Base-by-base conservation (phyloP, 2,797 vertebrate genomes). In the Chelon labrosus region DNA sequence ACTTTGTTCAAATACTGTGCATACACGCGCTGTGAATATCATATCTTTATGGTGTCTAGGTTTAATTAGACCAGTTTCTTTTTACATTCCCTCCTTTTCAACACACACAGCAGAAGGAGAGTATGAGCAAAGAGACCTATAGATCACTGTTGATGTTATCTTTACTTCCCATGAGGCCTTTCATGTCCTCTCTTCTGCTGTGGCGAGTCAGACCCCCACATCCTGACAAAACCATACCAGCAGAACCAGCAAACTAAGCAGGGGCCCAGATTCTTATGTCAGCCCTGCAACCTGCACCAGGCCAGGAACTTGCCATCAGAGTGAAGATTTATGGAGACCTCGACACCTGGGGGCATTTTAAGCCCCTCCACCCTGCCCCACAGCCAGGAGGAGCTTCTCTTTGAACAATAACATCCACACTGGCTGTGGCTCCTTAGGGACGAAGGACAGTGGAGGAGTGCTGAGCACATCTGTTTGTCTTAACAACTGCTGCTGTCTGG, bases 341-440 rank as follows among this genome's bases (percentile, higher is more conserved):
- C 16, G 62, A 37, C 27, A 41, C 91, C 91, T 92, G 88, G 93
- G 92, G 82, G 86, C 68, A 89, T 94, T 95, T 96, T 95, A 94
- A 85, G 20, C 60, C 44, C 89, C 66, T 70, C 62, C 65, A 84
- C 93, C 94, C 92, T 93, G 94, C 96, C 94, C 94, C 83, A 78
- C 71, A 73, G 78, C 91, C 94, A 92, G 91, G 94, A 96, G 93
- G 92, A 91, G 88, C 94, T 80, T 91, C 95, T 95, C 92, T 92
- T 93, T 93, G 96, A 97, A 97, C 96, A 97, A 96, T 93, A 97
- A 96, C 96, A 96, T 96, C 95, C 94, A 95, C 94, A 74, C 82
- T 10, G 44, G 71, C 94, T 63, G 52, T 65, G 69, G 81, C 89
- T 94, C 94, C 65, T 90, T 78, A 77, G 75, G 80, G 74, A 68